These are phyloP conservation scores for Operophtera brumata DNA, from an alignment of 2,888 invertebrate species.

Conservation along the genomic window DNA sequence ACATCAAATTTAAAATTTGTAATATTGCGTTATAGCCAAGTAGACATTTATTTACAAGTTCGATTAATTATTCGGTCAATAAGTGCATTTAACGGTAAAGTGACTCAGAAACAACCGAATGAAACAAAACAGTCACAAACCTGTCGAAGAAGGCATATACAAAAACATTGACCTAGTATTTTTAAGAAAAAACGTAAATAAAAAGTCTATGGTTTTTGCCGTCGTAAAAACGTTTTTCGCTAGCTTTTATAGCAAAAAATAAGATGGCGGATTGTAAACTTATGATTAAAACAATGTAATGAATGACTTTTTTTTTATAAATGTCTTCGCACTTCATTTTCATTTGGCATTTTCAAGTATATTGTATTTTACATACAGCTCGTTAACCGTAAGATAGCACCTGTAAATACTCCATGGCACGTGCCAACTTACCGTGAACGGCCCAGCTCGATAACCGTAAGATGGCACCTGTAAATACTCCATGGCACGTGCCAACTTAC, in stretches of 20 bases:
- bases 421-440: no score
- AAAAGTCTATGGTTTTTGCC: slow-evolving; percentile 34
- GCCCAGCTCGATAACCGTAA: no score
- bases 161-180: slow-evolving; percentile 67
- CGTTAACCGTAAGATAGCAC: no score
- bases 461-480: no score
- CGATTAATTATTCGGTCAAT: slow-evolving; percentile 45
- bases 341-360: no score
- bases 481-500: no score
- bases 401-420: no score
- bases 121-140: slow-evolving; percentile 53
- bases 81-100: slow-evolving; percentile 31
- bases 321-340: no score
- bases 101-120: slow-evolving; percentile 40
- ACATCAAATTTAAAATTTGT: no score
- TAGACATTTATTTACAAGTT: slow-evolving; percentile 25
- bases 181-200: slow-evolving; percentile 40
- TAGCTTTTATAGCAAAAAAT: slow-evolving; percentile 54
- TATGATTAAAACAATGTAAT: slow-evolving; percentile 47
- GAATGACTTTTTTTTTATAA: no score
- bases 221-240: slow-evolving; percentile 52
- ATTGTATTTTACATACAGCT: no score
- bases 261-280: slow-evolving; percentile 53
- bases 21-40: no score
- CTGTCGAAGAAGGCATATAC: slow-evolving; percentile 54